Percentiles rank a stretch among this genome's conserved stretches.
phyloP scores from a whole-genome alignment of 2,797 vertebrate species.

The Xiphorhynchus erythropygius region DNA sequence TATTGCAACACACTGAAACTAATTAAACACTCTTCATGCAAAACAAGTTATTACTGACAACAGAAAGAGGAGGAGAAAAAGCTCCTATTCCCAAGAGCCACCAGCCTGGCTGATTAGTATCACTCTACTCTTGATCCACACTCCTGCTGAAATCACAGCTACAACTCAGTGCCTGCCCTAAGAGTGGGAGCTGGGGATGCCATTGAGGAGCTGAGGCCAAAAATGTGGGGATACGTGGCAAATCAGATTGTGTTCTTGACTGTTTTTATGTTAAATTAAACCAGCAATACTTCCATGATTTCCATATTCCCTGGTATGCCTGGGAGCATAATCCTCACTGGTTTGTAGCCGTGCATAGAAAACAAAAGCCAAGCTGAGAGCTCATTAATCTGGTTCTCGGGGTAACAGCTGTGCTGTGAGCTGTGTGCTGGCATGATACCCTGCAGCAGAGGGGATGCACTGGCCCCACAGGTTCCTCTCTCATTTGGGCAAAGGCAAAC shows the following conservation, averaged over 20 bases:
- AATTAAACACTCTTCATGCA: constrained; percentile 73
- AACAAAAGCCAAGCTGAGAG: background rate
- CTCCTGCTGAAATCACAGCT: background rate
- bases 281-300: background rate
- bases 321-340: background rate
- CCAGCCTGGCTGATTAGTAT: constrained; percentile 56
- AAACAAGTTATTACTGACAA: constrained; percentile 71
- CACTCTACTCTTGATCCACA: background rate
- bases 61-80: background rate
- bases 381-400: background rate
- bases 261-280: constrained; percentile 14
- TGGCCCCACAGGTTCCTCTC: background rate
- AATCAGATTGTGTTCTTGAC: background rate
- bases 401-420: fast-evolving
- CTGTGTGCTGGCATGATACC: fast-evolving
- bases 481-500: background rate
- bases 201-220: background rate
- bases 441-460: fast-evolving
- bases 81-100: constrained; percentile 45
- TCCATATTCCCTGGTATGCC: background rate
- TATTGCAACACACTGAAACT: constrained; percentile 74
- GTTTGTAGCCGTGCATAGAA: background rate
- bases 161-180: background rate
- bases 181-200: background rate
- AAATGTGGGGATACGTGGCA: background rate